A percentile compares a stretch with the other conserved stretches of the same genome.
Conservation (phyloP, 2,888 invertebrate genomes). For the Limnephilus auricula region DNA sequence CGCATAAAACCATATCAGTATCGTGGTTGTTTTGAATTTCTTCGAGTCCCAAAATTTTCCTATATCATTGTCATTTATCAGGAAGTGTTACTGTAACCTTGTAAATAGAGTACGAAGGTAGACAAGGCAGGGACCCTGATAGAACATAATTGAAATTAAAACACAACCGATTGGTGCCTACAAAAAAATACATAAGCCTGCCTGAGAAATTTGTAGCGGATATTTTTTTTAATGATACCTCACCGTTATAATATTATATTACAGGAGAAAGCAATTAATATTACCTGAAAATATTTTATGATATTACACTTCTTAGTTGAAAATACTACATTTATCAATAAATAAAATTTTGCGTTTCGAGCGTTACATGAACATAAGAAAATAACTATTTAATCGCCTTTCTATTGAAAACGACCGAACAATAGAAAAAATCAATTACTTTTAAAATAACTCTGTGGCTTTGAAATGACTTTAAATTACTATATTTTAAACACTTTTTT, state of each 20-base stretch:
- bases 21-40: neutral
- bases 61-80: neutral
- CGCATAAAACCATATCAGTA: too few species aligned
- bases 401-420: too few species aligned
- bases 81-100: neutral
- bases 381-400: too few species aligned
- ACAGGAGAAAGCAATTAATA: neutral
- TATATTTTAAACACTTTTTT: too few species aligned
- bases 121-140: neutral
- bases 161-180: neutral
- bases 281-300: too few species aligned
- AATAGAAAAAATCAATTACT: too few species aligned
- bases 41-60: neutral
- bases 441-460: too few species aligned
- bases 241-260: neutral
- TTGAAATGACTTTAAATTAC: too few species aligned
- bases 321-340: too few species aligned
- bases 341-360: too few species aligned
- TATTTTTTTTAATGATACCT: neutral
- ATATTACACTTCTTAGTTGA: too few species aligned
- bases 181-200: neutral
- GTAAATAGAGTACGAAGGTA: neutral
- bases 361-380: too few species aligned
- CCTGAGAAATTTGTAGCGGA: neutral
- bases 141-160: neutral